Base-by-base conservation (phyloP, 2,888 invertebrate species). In the Drosophila ochracea region DNA sequence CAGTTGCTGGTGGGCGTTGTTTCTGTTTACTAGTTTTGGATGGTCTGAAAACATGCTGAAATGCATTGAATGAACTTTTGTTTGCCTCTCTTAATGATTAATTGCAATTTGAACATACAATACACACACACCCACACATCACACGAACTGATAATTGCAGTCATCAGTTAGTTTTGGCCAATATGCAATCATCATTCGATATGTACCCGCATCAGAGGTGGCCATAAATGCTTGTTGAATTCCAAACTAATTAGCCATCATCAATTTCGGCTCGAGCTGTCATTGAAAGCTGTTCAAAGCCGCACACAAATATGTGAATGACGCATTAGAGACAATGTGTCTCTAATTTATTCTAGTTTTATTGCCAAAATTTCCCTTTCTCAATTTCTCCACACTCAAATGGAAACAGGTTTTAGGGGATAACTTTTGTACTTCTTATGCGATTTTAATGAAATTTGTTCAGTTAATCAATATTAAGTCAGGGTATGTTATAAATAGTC, bases 81-180 rank as follows among this genome's bases (percentile, higher is more conserved):
- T 58, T 16, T 49, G 66, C 57, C 73, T 65, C 64, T 54, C 64
- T 52, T 49, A 62, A 74, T 87, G 83, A 87, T 84, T 87, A 82
- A 83, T 87, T 87, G 88, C 77, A 71, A 63, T 41, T 47, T 37
- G 58, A 75, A 43, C 57, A 9, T 39, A 39, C 63, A 59, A 19
- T 16, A 21, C 21, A 47, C 47, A 43, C 21, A 6, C 13, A 0
- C 19, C n/a, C 31, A n/a, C 11, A 21, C 33, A 21, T 43, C 28
- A 30, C 52, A 9, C 41, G 66, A 35, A 57, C 59, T 52, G 31
- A 35, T 73, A 31, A 68, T 53, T 65, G 37, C 41, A 67, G 54
- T 68, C 61, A 69, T 60, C 60, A 43, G 50, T 63, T 41, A 60
- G 19, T 55, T 57, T 67, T 37, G 62, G 65, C 73, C 68, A 76